Percentiles rank a stretch among this genome's conserved stretches.
These are phyloP conservation scores for Glaucopsyche alexis DNA, from an alignment of 2,888 invertebrate species.

Conservation along the genomic window DNA sequence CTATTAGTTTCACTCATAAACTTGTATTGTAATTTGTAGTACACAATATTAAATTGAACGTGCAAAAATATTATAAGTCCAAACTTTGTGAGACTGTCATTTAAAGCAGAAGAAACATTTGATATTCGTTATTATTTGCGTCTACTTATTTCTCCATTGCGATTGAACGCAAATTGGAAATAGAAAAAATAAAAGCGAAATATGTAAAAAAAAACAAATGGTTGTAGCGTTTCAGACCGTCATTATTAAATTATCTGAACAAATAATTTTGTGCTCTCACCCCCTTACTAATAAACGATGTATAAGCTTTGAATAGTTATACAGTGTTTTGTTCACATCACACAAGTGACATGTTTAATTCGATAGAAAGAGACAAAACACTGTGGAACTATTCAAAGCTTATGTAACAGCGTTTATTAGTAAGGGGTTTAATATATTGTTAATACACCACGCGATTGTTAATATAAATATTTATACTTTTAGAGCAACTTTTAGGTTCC, in stretches of 20 bases:
- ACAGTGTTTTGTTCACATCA: no score
- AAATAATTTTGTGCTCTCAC: background rate
- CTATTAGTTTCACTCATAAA: background rate
- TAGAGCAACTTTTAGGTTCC: no score
- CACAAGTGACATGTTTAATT: no score
- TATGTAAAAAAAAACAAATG: background rate
- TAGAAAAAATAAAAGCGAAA: background rate
- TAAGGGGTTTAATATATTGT: background rate
- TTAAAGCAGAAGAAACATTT: background rate
- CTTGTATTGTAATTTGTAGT: background rate
- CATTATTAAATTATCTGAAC: background rate
- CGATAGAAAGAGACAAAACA: no score
- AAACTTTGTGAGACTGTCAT: background rate
- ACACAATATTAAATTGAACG: background rate
- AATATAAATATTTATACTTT: background rate
- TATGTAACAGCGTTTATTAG: no score
- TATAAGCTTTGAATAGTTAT: no score
- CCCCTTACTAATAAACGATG: no score
- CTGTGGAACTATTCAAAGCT: no score
- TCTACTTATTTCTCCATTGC: background rate
- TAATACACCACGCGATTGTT: background rate
- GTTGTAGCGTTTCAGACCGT: background rate
- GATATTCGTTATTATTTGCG: background rate
- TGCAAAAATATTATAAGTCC: background rate
- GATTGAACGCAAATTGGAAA: background rate